Evolutionary conservation across 2,797 vertebrate species (phyloP).

Genomic region (Poecilia gillii): DNA sequence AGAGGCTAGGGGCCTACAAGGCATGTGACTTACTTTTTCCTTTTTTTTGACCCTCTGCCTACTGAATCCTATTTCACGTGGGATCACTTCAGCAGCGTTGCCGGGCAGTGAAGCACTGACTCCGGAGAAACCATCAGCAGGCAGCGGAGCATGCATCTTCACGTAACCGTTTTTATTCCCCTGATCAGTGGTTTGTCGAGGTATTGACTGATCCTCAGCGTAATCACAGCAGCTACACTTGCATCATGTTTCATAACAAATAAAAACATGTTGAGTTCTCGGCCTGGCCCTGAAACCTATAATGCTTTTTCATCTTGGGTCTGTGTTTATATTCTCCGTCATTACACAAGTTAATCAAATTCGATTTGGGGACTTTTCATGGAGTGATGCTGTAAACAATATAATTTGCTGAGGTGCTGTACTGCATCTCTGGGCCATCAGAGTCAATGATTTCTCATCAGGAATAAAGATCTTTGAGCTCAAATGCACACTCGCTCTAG

Average conservation of each 20-base stretch:
- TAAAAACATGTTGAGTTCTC: conserved; percentile 23
- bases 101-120: conserved; percentile 69
- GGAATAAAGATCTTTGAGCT: conserved; percentile 79
- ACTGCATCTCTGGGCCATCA: conserved; percentile 44
- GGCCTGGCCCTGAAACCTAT: conserved; percentile 10
- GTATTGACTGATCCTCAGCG: conserved; percentile 38
- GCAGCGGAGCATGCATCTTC: conserved; percentile 40
- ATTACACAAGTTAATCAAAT: conserved; percentile 51
- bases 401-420: conserved; percentile 39
- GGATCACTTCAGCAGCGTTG: conserved; percentile 79
- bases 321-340: conserved; percentile 43
- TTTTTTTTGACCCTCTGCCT: conserved; percentile 83
- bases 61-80: conserved; percentile 82
- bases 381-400: conserved; percentile 45
- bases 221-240: conserved; percentile 24
- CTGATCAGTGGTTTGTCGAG: conserved; percentile 45
- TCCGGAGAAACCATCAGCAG: conserved; percentile 62
- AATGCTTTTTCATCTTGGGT: conserved; percentile 15
- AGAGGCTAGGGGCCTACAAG: conserved; percentile 74
- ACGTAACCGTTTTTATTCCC: conserved; percentile 48
- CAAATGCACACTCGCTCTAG: conserved; percentile 79
- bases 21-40: conserved; percentile 77
- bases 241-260: conserved; percentile 23
- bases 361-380: conserved; percentile 48
- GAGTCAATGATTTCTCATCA: conserved; percentile 41